Percentiles rank a stretch among this genome's conserved stretches.
These are phyloP conservation scores for Bruchidius siliquastri DNA, from an alignment of 2,888 invertebrate species.

Conservation along the genomic window DNA sequence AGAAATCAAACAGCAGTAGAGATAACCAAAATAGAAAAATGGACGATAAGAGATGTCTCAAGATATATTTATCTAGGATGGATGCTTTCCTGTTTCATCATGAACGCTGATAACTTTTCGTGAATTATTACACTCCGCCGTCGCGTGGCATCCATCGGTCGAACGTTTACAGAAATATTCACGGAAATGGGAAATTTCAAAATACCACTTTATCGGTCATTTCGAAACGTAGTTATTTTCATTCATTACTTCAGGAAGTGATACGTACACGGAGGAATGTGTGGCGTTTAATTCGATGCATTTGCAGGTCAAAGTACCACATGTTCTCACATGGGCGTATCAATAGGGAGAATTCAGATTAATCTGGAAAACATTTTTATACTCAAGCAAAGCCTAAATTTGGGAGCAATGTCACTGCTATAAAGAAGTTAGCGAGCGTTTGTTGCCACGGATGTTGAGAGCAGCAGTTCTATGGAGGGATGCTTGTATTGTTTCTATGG, in stretches of 20 bases:
- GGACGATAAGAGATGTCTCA: background rate
- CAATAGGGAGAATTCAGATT: too few relatives aligned
- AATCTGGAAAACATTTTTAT: too few relatives aligned
- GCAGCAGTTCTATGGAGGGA: too few relatives aligned
- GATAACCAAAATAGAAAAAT: background rate
- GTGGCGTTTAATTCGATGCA: background rate
- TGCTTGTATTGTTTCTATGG: too few relatives aligned
- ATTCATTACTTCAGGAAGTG: background rate
- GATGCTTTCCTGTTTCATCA: background rate
- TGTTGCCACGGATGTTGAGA: too few relatives aligned
- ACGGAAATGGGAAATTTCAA: background rate
- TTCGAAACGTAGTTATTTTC: background rate
- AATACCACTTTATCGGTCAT: background rate
- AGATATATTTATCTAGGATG: background rate
- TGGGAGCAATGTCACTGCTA: too few relatives aligned
- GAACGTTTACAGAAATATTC: background rate
- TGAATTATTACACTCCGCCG: background rate
- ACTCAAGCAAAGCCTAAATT: too few relatives aligned
- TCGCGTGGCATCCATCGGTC: too few relatives aligned
- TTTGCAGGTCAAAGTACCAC: background rate
- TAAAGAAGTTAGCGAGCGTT: too few relatives aligned
- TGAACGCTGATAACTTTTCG: background rate
- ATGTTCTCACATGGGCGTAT: background rate
- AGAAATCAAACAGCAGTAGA: background rate
- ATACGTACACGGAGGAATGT: background rate